Conservation (phyloP, 1,140 invertebrate species). For the Dendrolimus kikuchii region DNA sequence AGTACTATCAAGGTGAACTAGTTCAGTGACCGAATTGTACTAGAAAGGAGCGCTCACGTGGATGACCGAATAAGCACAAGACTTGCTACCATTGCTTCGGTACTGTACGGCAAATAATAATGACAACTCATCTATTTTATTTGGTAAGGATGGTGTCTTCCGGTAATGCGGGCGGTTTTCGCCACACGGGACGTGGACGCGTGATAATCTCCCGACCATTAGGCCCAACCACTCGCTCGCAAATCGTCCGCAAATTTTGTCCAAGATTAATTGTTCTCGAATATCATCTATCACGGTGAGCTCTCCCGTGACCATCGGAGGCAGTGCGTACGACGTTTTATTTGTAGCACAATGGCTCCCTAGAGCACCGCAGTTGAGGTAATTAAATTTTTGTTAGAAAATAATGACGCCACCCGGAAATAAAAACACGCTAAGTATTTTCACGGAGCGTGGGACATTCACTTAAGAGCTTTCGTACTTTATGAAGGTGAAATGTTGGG, state of each 20-base stretch:
- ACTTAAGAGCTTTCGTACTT: constrained; percentile 11
- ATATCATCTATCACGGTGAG: constrained; percentile 70
- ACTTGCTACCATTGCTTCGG: no score
- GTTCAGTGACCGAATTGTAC: no score
- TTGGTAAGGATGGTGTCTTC: constrained; percentile 23
- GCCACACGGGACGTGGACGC: constrained; percentile 35
- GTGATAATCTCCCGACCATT: constrained; percentile 64
- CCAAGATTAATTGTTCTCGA: constrained; percentile 70
- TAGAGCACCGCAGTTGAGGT: constrained; percentile 31
- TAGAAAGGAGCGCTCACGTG: no score
- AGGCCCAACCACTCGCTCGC: constrained; percentile 63
- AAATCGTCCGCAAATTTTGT: constrained; percentile 71
- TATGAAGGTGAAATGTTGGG: constrained; percentile 14
- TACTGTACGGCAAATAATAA: not conserved
- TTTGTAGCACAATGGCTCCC: constrained; percentile 53
- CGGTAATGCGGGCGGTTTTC: constrained; percentile 43
- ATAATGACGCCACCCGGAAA: constrained; percentile 20
- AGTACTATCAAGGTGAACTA: no score
- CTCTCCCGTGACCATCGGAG: constrained; percentile 60
- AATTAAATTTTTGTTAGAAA: constrained; percentile 51
- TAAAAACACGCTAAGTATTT: constrained; percentile 18
- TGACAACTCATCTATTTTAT: constrained; percentile 10
- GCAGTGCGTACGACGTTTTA: constrained; percentile 65
- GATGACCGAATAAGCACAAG: no score
- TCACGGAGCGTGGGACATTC: constrained; percentile 8